These are phyloP conservation scores for Schizopygopsis pylzovi DNA, from an alignment of 2,797 vertebrate genomes.

Conservation along the genomic window DNA sequence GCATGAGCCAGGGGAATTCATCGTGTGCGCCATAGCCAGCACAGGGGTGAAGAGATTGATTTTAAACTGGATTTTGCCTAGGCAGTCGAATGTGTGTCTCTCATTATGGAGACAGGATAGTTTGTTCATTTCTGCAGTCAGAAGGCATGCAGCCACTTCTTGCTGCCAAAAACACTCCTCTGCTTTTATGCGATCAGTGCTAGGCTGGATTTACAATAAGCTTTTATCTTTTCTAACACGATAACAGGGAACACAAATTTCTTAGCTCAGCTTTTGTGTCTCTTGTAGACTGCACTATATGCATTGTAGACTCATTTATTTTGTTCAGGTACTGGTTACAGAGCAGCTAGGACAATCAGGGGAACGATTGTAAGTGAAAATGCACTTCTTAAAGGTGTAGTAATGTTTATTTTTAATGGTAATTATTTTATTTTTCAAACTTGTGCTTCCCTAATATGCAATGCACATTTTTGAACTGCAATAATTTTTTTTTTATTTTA, in stretches of 20 bases:
- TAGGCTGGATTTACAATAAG: conserved; percentile 24
- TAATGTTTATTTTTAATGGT: conserved; percentile 1
- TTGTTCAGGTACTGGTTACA: not conserved
- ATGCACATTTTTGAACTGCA: not conserved
- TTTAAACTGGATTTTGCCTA: conserved; percentile 58
- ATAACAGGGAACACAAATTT: not conserved
- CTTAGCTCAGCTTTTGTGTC: not conserved
- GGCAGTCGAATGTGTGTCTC: conserved; percentile 30
- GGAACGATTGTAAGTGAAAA: not conserved
- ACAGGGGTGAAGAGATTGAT: conserved; percentile 58
- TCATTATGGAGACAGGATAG: conserved; percentile 34
- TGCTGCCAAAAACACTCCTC: conserved; percentile 41
- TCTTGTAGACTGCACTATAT: not conserved
- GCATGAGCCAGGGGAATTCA: conserved; percentile 48
- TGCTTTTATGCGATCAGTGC: not conserved
- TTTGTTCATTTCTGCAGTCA: conserved; percentile 37
- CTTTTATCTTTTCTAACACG: not conserved
- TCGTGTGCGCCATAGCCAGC: conserved; percentile 44
- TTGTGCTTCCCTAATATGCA: not conserved
- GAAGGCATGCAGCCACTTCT: conserved; percentile 14
- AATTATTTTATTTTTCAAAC: not conserved
- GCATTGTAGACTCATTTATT: conserved; percentile 8
- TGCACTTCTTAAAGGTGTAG: not conserved
- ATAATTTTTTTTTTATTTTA: too few relatives aligned
- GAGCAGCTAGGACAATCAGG: not conserved